Conservation (phyloP, 2,888 invertebrate genomes). For the Priocnemis perturbator region DNA sequence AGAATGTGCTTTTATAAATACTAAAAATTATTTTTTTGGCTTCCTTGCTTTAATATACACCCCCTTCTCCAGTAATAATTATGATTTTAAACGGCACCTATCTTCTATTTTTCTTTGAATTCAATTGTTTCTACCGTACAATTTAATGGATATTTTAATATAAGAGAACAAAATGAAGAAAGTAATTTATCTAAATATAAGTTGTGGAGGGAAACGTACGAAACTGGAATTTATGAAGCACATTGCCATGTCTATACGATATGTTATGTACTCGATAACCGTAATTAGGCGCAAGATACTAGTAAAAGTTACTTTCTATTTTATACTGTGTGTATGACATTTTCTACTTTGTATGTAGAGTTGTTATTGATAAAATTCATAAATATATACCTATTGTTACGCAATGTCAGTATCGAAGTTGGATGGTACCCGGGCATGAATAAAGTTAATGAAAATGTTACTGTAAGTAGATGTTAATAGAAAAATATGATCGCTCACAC, state of each 20-base stretch:
- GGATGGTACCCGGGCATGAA: neutral
- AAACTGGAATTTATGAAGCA: neutral
- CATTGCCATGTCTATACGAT: slow-evolving; percentile 8
- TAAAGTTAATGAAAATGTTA: too few species aligned
- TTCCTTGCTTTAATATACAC: slow-evolving; percentile 39
- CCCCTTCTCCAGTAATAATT: neutral
- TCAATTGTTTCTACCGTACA: slow-evolving; percentile 8
- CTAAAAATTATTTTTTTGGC: slow-evolving; percentile 47
- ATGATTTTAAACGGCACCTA: neutral
- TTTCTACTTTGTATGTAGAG: slow-evolving; percentile 45
- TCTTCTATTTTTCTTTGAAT: slow-evolving; percentile 2
- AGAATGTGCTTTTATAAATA: slow-evolving; percentile 64
- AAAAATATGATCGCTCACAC: too few species aligned
- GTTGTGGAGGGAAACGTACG: neutral
- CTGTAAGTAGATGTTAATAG: too few species aligned
- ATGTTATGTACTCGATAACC: slow-evolving; percentile 17
- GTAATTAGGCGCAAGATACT: slow-evolving; percentile 28
- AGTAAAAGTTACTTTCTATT: slow-evolving; percentile 46
- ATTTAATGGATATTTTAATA: neutral
- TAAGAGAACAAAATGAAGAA: too few species aligned
- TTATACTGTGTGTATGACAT: slow-evolving; percentile 44
- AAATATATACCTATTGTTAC: slow-evolving; percentile 42
- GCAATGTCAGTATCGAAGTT: slow-evolving; percentile 20
- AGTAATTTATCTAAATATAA: neutral
- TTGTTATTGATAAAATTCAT: slow-evolving; percentile 39